Evolutionary conservation across 2,113 vertebrate genomes (phyloP).

Genomic region (Puntigrus tetrazona): DNA sequence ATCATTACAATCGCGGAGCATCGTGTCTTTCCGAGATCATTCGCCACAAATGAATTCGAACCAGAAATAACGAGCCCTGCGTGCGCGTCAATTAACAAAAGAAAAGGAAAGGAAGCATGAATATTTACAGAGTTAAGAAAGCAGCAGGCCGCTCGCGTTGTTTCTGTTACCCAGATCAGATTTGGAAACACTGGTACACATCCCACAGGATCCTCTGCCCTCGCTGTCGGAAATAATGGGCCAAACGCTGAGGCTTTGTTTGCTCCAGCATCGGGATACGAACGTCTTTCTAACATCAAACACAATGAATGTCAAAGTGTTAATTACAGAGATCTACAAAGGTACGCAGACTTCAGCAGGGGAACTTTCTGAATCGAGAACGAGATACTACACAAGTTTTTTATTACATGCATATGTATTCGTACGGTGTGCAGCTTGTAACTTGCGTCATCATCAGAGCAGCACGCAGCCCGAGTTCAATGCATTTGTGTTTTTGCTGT

Average conservation of each 20-base stretch:
- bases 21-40: not conserved
- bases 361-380: conserved; percentile 68
- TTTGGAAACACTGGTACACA: conserved; percentile 63
- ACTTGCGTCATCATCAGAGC: not conserved
- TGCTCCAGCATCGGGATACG: conserved; percentile 64
- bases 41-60: conserved; percentile 27
- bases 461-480: not conserved
- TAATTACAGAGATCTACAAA: conserved; percentile 70
- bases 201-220: conserved; percentile 70
- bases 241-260: conserved; percentile 62
- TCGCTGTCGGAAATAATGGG: conserved; percentile 71
- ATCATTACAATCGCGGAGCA: not conserved
- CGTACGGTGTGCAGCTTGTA: not conserved
- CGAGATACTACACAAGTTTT: not conserved
- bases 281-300: conserved; percentile 78
- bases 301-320: conserved; percentile 70
- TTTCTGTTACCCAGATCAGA: conserved; percentile 62
- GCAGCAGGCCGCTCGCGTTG: conserved; percentile 30
- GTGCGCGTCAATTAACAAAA: conserved; percentile 19
- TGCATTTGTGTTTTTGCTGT: not conserved
- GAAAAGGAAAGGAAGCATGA: conserved; percentile 30
- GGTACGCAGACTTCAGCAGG: conserved; percentile 48
- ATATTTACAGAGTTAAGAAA: conserved; percentile 44
- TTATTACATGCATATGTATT: not conserved
- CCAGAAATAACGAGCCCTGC: conserved; percentile 33